These are phyloP conservation scores for Eidolon dupreanum DNA, from an alignment of 2,797 vertebrate species.

Conservation along the genomic window DNA sequence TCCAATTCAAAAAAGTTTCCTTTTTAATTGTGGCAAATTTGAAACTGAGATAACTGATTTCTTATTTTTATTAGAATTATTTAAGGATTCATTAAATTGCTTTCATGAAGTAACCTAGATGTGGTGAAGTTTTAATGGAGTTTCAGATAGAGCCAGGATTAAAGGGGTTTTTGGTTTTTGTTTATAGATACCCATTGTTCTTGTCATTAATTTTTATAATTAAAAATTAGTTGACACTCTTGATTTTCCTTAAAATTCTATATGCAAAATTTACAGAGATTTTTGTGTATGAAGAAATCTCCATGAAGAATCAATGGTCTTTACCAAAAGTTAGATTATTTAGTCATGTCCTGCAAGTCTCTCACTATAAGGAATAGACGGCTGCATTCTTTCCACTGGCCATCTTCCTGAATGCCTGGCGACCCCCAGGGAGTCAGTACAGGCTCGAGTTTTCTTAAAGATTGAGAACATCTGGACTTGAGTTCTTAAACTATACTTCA, in stretches of 20 bases:
- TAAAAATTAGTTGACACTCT: background rate
- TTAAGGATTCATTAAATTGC: slow-evolving; percentile 31
- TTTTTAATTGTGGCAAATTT: slow-evolving; percentile 57
- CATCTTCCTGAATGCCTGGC: background rate
- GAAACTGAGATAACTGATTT: slow-evolving; percentile 16
- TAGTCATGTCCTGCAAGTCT: background rate
- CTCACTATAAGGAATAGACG: background rate
- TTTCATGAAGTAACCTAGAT: slow-evolving; percentile 32
- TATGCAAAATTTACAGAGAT: background rate
- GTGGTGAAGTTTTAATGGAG: slow-evolving; percentile 14
- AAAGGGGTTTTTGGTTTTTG: background rate
- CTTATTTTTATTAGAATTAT: slow-evolving; percentile 67
- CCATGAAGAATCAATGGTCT: background rate
- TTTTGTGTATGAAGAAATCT: background rate
- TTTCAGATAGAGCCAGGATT: background rate
- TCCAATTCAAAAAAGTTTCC: slow-evolving; percentile 46
- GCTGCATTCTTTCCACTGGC: background rate
- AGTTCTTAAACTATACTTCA: background rate
- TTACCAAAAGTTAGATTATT: background rate
- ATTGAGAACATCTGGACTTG: background rate
- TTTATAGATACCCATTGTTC: background rate
- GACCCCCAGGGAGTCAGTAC: background rate
- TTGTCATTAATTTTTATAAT: slow-evolving; percentile 15
- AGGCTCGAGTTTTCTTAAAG: background rate
- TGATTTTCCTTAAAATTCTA: slow-evolving; percentile 13